A percentile compares a stretch with the other conserved stretches of the same genome.
These are phyloP conservation scores for Asobara japonica DNA, from an alignment of 1,140 invertebrate genomes.

Conservation along the genomic window DNA sequence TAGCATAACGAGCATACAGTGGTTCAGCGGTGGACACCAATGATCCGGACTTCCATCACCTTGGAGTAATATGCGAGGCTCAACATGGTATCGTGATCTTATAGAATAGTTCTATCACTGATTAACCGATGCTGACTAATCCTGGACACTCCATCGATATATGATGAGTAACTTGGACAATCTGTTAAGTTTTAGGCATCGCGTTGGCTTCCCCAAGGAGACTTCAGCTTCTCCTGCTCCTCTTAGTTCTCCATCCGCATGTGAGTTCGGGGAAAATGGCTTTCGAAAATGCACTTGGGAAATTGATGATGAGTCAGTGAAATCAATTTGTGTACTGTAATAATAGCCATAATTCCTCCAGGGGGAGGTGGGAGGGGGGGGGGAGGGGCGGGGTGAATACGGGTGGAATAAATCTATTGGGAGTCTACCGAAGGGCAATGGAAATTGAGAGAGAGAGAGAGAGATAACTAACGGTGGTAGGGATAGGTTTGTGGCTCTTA, in stretches of 20 bases:
- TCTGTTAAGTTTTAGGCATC: constrained; percentile 11
- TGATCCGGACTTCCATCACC: too few relatives aligned
- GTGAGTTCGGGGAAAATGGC: background rate
- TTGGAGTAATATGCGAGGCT: too few relatives aligned
- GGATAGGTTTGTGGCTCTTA: constrained; percentile 21
- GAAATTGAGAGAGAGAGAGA: constrained; percentile 6
- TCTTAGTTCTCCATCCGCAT: background rate
- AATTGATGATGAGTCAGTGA: constrained; percentile 13
- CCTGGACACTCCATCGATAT: background rate
- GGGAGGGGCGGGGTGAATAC: too few relatives aligned
- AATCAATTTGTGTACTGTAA: constrained; percentile 12
- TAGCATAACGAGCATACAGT: too few relatives aligned
- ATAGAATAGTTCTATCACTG: too few relatives aligned
- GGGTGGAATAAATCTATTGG: constrained; percentile 22
- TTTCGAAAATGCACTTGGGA: constrained; percentile 5
- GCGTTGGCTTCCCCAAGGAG: background rate
- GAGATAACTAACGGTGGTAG: background rate
- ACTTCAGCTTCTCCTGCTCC: background rate
- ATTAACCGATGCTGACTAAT: constrained; percentile 1
- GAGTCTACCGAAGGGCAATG: constrained; percentile 11
- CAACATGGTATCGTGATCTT: too few relatives aligned
- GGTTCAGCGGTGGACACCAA: too few relatives aligned
- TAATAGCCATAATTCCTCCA: constrained; percentile 5
- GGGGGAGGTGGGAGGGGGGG: background rate
- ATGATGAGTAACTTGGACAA: background rate